Evolutionary conservation across 1,140 invertebrate genomes (phyloP).

Genomic region (Drosophila ambigua): DNA sequence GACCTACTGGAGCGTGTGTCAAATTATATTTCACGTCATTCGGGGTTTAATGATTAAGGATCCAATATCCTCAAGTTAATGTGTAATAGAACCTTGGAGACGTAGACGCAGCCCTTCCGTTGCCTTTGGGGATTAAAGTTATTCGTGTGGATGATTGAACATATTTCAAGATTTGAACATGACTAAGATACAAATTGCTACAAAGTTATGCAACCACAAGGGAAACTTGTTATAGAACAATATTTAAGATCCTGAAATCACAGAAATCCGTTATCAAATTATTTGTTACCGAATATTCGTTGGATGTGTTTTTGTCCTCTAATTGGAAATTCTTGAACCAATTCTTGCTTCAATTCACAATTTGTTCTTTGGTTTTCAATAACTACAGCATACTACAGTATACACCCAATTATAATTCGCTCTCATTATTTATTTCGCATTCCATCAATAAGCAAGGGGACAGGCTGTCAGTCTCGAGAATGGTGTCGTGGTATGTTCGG

Average conservation of each 20-base stretch:
- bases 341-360: too few relatives aligned
- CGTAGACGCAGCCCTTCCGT: too few relatives aligned
- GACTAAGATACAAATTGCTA: too few relatives aligned
- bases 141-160: neutral
- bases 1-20: conserved; percentile 35
- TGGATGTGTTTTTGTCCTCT: neutral
- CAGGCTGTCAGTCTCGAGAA: conserved; percentile 3
- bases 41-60: conserved; percentile 11
- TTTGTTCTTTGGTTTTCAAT: too few relatives aligned
- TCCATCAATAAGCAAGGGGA: conserved; percentile 21
- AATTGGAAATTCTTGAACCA: neutral
- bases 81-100: neutral
- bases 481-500: neutral
- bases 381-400: too few relatives aligned
- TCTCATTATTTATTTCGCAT: conserved; percentile 20
- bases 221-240: too few relatives aligned
- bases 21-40: conserved; percentile 28
- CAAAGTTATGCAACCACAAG: too few relatives aligned
- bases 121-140: conserved; percentile 11
- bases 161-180: too few relatives aligned
- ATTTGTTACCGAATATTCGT: too few relatives aligned
- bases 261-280: too few relatives aligned
- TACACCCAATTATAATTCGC: conserved; percentile 17
- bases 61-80: conserved; percentile 16
- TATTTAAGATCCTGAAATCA: too few relatives aligned